A percentile compares a stretch with the other conserved stretches of the same genome.
Conservation (phyloP, 2,113 vertebrate genomes). For the Malurus alboscapulatus region DNA sequence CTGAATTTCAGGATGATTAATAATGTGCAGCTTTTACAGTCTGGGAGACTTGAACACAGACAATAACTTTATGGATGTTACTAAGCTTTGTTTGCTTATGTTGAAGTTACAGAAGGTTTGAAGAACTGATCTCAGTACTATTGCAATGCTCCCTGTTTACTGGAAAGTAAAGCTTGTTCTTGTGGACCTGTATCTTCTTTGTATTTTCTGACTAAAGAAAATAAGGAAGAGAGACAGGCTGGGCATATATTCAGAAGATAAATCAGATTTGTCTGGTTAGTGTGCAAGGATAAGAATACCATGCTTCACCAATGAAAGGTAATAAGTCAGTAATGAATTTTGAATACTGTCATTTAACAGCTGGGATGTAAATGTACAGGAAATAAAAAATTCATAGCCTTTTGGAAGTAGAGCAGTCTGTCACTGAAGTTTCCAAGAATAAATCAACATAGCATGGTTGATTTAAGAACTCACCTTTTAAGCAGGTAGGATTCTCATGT, state of each 20-base stretch:
- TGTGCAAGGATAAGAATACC: not conserved
- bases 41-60: not conserved
- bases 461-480: not conserved
- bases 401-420: not conserved
- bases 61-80: not conserved
- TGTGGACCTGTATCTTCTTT: not conserved
- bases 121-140: not conserved
- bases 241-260: not conserved
- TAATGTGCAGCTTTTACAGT: not conserved
- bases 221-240: not conserved
- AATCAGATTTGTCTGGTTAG: not conserved
- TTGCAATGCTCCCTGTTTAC: not conserved
- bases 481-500: not conserved
- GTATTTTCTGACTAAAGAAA: not conserved
- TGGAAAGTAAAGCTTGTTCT: not conserved
- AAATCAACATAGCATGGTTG: not conserved
- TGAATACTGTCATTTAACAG: not conserved
- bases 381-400: not conserved
- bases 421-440: not conserved
- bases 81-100: not conserved
- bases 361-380: not conserved
- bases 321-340: not conserved
- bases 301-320: not conserved
- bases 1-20: slow-evolving; percentile 18
- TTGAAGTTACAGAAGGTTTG: not conserved